These are phyloP conservation scores for Scophthalmus maximus DNA, from an alignment of 2,113 vertebrate genomes.

Conservation along the genomic window DNA sequence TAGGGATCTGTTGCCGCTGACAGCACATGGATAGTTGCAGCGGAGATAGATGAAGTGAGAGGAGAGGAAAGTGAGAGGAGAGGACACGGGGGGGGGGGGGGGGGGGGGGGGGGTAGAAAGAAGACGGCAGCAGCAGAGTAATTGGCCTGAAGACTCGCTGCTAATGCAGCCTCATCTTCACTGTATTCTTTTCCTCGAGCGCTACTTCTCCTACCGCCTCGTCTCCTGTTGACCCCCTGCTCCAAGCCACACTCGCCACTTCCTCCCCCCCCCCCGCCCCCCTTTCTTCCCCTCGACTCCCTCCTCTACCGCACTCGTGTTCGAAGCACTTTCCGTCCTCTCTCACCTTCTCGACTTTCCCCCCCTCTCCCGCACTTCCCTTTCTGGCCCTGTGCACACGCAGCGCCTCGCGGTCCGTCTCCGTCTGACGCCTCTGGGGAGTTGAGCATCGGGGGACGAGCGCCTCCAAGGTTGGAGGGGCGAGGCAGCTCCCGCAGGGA, in stretches of 20 bases:
- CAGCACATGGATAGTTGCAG: constrained; percentile 78
- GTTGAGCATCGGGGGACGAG: constrained; percentile 66
- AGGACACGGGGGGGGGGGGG: constrained; percentile 43
- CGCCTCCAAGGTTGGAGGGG: constrained; percentile 72
- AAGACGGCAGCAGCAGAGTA: constrained; percentile 60
- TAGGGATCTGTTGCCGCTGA: constrained; percentile 80
- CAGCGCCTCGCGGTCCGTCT: constrained; percentile 54
- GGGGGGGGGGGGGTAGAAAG: constrained; percentile 13
- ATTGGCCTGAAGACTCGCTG: constrained; percentile 75
- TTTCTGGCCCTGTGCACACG: constrained; percentile 62
- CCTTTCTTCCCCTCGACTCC: constrained; percentile 43
- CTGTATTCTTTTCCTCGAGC: constrained; percentile 58
- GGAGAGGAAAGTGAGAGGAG: constrained; percentile 56
- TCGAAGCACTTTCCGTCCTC: constrained; percentile 69
- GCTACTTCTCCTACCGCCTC: constrained; percentile 24
- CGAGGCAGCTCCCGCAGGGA: constrained; percentile 59
- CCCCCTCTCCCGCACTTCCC: constrained; percentile 36
- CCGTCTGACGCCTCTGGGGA: constrained; percentile 67
- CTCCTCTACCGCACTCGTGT: constrained; percentile 44
- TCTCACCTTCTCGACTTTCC: constrained; percentile 76
- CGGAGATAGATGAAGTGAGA: constrained; percentile 64
- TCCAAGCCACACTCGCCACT: constrained; percentile 13
- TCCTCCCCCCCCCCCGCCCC: constrained; percentile 5
- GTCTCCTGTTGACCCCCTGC: constrained; percentile 40
- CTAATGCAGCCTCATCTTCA: constrained; percentile 70